Base-by-base conservation (phyloP, 2,888 invertebrate genomes). In the Diloba caeruleocephala region DNA sequence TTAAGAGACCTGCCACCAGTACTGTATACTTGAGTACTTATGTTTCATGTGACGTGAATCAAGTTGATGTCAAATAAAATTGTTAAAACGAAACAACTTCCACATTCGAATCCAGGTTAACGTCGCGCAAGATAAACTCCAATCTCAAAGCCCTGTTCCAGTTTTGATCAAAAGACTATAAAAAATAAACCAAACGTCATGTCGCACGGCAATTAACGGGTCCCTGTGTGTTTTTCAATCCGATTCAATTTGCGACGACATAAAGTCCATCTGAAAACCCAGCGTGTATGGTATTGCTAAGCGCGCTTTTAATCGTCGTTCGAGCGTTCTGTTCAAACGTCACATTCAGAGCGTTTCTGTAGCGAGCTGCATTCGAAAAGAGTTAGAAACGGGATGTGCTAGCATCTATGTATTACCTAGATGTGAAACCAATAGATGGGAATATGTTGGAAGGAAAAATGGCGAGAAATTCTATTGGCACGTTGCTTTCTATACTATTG, bases 331-430 rank as follows among this genome's bases (percentile, higher is more conserved):
- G 74, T 71, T 76, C 72, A 71, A 73, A 71, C 69, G 76, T 79
- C 79, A 78, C 65, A 71, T 60, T 60, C 77, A 74, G 68, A 55
- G 49, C 65, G 56, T 69, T 70, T 74, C 68, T 71, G 59, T 59
- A 68, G 66, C 60, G 64, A 61, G 61, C 45, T 70, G 73, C 69
- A 78, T 78, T 80, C 64, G 61, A 69, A 81, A 75, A 79, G 79
- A 81, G 77, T 77, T 73, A 69, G 68, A 65, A 76, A 43, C 48
- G 58, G 52, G 59, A 67, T 64, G 62, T 62, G 51, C 54, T 36
- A 56, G 57, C 45, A 59, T 69, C 7, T 68, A 54, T 58, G 63
- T 51, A 59, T 57, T 46, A 46, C 68, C 37, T 19, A 42, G 71
- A 71, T 67, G 44, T 71, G 37, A 26, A 50, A 58, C 38, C 57